Percentiles rank a stretch among this genome's conserved stretches.
Conservation (phyloP, 2,113 vertebrate species). For the Bujurquina vittata region DNA sequence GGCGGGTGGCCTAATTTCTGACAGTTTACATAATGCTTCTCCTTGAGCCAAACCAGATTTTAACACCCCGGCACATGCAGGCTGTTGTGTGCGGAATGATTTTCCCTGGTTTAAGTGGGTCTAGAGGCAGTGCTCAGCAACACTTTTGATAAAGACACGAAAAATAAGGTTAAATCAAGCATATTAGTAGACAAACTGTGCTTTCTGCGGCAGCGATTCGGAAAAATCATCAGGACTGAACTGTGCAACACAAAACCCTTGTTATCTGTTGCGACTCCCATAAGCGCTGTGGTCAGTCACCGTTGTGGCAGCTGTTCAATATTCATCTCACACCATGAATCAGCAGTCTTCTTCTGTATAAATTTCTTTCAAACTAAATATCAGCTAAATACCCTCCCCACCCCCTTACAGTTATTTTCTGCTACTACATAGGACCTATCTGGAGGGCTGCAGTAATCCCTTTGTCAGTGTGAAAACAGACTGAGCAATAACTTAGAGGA, state of each 20-base stretch:
- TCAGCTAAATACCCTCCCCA: neutral
- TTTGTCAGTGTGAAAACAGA: conserved; percentile 23
- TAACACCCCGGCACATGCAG: conserved; percentile 21
- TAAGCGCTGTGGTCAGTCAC: conserved; percentile 16
- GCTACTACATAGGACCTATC: neutral
- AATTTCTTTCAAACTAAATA: neutral
- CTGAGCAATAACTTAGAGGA: conserved; percentile 31
- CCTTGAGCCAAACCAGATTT: conserved; percentile 48
- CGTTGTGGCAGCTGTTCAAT: conserved; percentile 3
- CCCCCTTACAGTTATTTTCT: too few relatives aligned
- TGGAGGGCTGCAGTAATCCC: neutral
- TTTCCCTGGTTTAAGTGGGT: neutral
- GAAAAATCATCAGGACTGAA: neutral
- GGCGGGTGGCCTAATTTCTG: conserved; percentile 39
- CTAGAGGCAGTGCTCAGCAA: neutral
- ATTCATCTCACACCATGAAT: neutral
- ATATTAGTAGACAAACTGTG: neutral
- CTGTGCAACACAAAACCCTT: neutral
- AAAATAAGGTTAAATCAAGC: neutral
- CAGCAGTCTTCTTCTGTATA: neutral
- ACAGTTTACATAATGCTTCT: conserved; percentile 49
- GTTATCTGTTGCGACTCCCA: neutral
- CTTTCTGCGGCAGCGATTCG: neutral
- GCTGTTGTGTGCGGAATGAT: conserved; percentile 17
- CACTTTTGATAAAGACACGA: neutral